phyloP scores from a whole-genome alignment of 2,113 vertebrate genomes.

The Ranitomeya variabilis region DNA sequence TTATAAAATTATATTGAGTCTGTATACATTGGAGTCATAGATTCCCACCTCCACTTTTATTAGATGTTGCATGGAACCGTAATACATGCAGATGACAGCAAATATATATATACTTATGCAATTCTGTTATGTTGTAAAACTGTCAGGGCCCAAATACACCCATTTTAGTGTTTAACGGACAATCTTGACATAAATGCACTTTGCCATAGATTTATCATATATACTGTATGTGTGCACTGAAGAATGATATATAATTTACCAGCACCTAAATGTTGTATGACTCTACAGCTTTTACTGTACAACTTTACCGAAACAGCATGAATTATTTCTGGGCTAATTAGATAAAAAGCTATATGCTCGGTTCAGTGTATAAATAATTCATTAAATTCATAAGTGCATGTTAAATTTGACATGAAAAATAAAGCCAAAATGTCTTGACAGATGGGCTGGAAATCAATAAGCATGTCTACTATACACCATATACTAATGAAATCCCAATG shows the following conservation, averaged over 20 bases:
- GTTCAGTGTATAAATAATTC: not conserved
- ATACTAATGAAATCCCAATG: not conserved
- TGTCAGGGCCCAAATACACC: not conserved
- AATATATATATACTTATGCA: too few species aligned
- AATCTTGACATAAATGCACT: not conserved
- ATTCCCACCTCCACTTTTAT: too few species aligned
- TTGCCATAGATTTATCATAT: not conserved
- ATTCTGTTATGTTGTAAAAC: too few species aligned
- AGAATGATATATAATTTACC: not conserved
- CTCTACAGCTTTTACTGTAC: not conserved
- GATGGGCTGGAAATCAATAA: not conserved
- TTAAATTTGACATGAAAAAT: not conserved
- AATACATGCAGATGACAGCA: too few species aligned
- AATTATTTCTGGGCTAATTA: conserved; percentile 6
- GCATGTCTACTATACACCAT: not conserved
- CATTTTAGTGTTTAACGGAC: too few species aligned
- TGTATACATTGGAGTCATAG: too few species aligned
- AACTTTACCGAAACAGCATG: not conserved
- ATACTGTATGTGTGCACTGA: not conserved
- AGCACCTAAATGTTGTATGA: not conserved
- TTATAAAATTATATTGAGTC: too few species aligned
- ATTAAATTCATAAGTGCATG: not conserved
- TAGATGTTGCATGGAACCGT: too few species aligned
- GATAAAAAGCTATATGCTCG: not conserved
- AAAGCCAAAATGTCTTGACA: not conserved